phyloP scores from a whole-genome alignment of 2,113 vertebrate species.

The Poicephalus gulielmi region DNA sequence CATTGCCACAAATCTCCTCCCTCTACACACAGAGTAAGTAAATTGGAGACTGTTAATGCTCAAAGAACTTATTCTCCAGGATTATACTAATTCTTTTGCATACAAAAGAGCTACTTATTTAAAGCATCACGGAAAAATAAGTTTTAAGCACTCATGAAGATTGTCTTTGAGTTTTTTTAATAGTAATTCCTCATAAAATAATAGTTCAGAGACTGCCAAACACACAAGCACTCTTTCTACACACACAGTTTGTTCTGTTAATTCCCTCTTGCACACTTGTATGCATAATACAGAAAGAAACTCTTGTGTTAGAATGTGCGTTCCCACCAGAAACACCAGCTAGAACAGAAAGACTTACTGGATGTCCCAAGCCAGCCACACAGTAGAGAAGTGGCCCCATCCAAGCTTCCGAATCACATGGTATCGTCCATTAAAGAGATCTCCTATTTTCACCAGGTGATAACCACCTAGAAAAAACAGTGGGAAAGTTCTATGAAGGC shows the following conservation, averaged over 20 bases:
- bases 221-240: background rate
- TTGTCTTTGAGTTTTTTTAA: background rate
- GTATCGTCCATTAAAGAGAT: constrained; percentile 91
- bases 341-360: constrained; percentile 81
- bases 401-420: constrained; percentile 97
- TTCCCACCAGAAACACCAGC: background rate
- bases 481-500: background rate
- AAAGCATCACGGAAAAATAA: background rate
- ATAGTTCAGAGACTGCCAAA: background rate
- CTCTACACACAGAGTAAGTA: constrained; percentile 71
- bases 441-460: constrained; percentile 96
- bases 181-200: background rate
- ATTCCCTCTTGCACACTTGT: background rate
- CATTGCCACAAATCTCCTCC: constrained; percentile 94
- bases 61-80: background rate
- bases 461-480: constrained; percentile 85
- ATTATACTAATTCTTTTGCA: background rate
- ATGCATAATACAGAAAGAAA: background rate
- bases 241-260: background rate
- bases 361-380: constrained; percentile 98
- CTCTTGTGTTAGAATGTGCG: background rate
- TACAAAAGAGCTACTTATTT: background rate
- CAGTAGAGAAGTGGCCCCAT: constrained; percentile 98
- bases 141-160: background rate
- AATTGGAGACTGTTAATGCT: background rate